Conservation (phyloP, 2,797 vertebrate genomes). For the Diplodus sargus region DNA sequence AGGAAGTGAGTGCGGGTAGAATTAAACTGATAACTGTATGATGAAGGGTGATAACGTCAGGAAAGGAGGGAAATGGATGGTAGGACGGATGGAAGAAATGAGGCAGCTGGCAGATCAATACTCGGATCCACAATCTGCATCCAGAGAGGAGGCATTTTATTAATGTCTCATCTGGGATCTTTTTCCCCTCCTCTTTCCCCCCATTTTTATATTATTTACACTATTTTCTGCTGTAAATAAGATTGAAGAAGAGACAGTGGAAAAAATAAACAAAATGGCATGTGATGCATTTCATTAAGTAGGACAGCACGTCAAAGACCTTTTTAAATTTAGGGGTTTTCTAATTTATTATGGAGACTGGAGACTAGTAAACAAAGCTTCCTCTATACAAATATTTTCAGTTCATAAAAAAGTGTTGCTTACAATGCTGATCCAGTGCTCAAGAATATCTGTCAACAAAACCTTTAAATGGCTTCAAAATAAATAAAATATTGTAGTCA, state of each 20-base stretch:
- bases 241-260: background rate
- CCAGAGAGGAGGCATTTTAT: constrained; percentile 47
- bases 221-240: constrained; percentile 9
- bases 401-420: background rate
- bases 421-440: background rate
- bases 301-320: background rate
- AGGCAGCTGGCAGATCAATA: constrained; percentile 74
- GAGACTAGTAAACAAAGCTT: background rate
- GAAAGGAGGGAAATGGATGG: constrained; percentile 63
- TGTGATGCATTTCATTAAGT: background rate
- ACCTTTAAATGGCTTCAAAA: background rate
- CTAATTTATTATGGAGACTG: background rate
- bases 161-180: constrained; percentile 15
- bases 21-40: constrained; percentile 80
- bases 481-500: background rate
- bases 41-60: constrained; percentile 78
- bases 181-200: background rate
- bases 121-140: constrained; percentile 75
- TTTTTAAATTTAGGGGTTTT: constrained; percentile 1
- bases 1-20: constrained; percentile 57
- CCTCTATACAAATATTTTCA: background rate
- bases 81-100: constrained; percentile 54
- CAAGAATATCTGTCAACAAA: background rate
- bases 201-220: constrained; percentile 1
- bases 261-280: constrained; percentile 19